Conservation (phyloP, 2,113 vertebrate genomes). For the Asarcornis scutulata region DNA sequence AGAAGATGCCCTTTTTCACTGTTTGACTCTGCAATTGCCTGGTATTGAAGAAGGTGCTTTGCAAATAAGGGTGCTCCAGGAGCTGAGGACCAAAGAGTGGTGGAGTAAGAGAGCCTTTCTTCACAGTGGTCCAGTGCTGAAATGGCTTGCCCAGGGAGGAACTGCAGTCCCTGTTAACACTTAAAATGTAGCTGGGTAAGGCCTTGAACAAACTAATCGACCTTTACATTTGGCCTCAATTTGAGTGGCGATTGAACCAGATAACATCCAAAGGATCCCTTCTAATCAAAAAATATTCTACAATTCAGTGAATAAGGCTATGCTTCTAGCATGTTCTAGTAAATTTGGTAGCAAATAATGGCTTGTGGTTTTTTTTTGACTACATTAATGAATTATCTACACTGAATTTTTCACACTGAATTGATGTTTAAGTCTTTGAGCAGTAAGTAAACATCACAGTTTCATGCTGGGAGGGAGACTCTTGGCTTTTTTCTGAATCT, state of each 20-base stretch:
- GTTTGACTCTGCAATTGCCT: neutral
- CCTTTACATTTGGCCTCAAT: neutral
- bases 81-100: neutral
- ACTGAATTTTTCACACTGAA: neutral
- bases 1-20: neutral
- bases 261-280: neutral
- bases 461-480: neutral
- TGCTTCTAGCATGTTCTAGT: neutral
- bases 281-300: neutral
- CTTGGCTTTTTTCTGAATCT: neutral
- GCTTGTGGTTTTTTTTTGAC: neutral
- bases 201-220: neutral
- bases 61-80: neutral
- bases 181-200: neutral
- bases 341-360: neutral
- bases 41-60: neutral
- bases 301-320: neutral
- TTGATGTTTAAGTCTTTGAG: neutral
- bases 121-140: neutral
- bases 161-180: neutral
- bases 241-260: neutral
- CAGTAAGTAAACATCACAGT: neutral
- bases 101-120: neutral
- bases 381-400: neutral
- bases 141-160: accelerated